Evolutionary conservation across 2,888 invertebrate genomes (phyloP).

Genomic region (Cataglyphis cursor): DNA sequence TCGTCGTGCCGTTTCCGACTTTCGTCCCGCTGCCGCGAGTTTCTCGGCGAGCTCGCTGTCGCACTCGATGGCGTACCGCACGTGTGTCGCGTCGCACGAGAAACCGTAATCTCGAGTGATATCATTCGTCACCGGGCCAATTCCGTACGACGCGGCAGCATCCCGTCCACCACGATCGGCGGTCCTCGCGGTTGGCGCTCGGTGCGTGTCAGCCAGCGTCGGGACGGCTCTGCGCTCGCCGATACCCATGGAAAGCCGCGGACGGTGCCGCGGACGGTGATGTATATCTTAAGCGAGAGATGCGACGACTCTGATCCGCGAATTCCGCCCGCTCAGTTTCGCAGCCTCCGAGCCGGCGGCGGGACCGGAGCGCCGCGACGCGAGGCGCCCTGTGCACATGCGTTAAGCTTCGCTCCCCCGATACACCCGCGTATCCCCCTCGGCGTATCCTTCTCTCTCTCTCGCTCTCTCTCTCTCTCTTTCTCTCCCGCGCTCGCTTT

Average conservation of each 20-base stretch:
- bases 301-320: slow-evolving; percentile 86
- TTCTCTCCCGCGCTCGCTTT: slow-evolving; percentile 21
- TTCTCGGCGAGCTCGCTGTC: slow-evolving; percentile 1
- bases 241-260: slow-evolving; percentile 76
- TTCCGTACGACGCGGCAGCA: slow-evolving; percentile 47
- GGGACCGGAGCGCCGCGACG: slow-evolving; percentile 85
- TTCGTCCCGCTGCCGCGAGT: neutral
- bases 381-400: slow-evolving; percentile 86
- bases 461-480: neutral
- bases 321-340: slow-evolving; percentile 84
- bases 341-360: slow-evolving; percentile 83
- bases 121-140: slow-evolving; percentile 72
- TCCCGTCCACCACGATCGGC: slow-evolving; percentile 63
- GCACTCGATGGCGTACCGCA: slow-evolving; percentile 64
- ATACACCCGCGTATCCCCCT: slow-evolving; percentile 59
- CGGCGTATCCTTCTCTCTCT: neutral
- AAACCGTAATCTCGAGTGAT: slow-evolving; percentile 40
- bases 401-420: slow-evolving; percentile 82
- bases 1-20: neutral
- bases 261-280: slow-evolving; percentile 69
- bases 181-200: slow-evolving; percentile 49
- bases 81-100: slow-evolving; percentile 65
- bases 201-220: slow-evolving; percentile 73
- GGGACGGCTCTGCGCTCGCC: slow-evolving; percentile 68
- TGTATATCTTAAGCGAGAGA: slow-evolving; percentile 83